Evolutionary conservation across 2,113 vertebrate genomes (phyloP), one percentile per base, ranked within the genome.

Genomic region (Neoarius graeffei): DNA sequence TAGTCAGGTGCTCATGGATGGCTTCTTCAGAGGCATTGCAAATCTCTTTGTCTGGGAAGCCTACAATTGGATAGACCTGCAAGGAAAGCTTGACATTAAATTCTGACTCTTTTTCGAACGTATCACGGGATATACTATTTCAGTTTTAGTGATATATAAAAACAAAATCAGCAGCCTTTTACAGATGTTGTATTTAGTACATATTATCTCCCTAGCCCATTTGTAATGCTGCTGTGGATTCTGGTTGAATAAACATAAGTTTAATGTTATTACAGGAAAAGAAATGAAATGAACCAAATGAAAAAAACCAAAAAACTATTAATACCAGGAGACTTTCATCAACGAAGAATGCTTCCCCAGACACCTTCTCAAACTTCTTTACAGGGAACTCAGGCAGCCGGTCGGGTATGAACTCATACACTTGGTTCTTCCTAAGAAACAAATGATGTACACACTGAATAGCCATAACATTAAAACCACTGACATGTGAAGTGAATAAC

Each of bases 61-160:
- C 94, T 1, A 90, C 77, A 20, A 96, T 93, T 0, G 97, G 96
- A 57, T 96, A 95, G 19, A 97, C 95, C 97, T 98, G 92, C 48
- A 81, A 86, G 42, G 25, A 86, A 6, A 42, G 52, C 25, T 52
- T 42, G n/a, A 30, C 7, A 54, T 80, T 57, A 66, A 54, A 71
- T 57, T 69, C 35, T 17, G 10, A 23, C 1, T 25, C 5, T 20
- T 48, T 56, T 13, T 48, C n/a, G 1, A 76, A 42, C 23, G 5
- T 25, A 59, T 25, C 17, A 23, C 14, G 15, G 15, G 6, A 86
- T 81, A 67, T 19, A 5, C 52, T 59, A 4, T n/a, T 13, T 3
- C 25, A 83, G 23, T 57, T 9, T 81, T 81, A 30, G 6, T 56
- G 5, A 27, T 17, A 4, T 6, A 6, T 8, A 73, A 73, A 42